Conservation (phyloP, 2,888 invertebrate genomes). For the Drosophila prostipennis region DNA sequence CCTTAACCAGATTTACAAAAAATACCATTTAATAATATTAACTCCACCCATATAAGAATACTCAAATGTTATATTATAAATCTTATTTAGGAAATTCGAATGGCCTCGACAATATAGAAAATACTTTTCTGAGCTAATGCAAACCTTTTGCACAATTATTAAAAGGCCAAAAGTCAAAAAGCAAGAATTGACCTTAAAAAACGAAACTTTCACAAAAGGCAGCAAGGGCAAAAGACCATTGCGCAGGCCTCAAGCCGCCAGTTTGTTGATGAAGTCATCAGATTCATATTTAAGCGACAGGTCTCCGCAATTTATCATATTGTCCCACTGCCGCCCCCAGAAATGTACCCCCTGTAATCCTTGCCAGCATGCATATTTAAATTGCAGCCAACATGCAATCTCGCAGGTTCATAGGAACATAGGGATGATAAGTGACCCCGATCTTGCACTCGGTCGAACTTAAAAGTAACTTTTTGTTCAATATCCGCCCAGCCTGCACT, state of each 20-base stretch:
- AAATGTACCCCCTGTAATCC: not conserved
- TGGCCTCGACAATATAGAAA: not conserved
- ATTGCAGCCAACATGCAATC: not conserved
- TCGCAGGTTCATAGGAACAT: not conserved
- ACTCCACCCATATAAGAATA: not conserved
- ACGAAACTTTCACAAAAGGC: not conserved
- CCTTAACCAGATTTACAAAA: slow-evolving; percentile 8
- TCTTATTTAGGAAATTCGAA: not conserved
- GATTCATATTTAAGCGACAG: not conserved
- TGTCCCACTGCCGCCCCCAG: not conserved
- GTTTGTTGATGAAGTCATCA: slow-evolving; percentile 1
- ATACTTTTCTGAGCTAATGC: not conserved
- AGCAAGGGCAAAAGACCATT: not conserved
- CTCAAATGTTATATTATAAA: not conserved
- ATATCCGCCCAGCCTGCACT: not conserved
- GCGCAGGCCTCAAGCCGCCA: not conserved
- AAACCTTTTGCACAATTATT: not conserved
- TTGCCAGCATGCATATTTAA: not conserved
- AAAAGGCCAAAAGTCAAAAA: slow-evolving; percentile 1
- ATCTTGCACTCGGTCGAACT: not conserved
- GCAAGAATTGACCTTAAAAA: not conserved
- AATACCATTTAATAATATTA: not conserved
- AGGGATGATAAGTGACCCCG: not conserved
- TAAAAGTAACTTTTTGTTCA: not conserved
- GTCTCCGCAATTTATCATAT: not conserved